Base-by-base conservation (phyloP, 2,113 vertebrate genomes). In the Calidris pygmaea region DNA sequence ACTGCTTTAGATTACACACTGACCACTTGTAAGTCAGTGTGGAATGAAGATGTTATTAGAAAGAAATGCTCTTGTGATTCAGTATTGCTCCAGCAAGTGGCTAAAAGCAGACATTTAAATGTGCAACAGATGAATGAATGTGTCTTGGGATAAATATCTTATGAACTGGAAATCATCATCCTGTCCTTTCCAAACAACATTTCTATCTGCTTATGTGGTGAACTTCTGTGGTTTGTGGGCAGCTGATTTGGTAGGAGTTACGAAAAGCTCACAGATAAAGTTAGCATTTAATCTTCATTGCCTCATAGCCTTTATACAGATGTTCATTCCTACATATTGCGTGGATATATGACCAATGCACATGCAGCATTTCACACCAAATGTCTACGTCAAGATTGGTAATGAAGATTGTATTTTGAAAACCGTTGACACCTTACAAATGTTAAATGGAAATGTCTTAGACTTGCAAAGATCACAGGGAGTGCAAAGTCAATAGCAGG, bases 131-230 rank as follows among this genome's bases (percentile, higher is more conserved):
- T 97, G 95, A 96, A 95, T 92, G 84, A 95, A 92, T 79, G 90
- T 96, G 96, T 95, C 89, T 92, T 92, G 86, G 96, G 92, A 96
- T 95, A 94, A 95, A 93, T 95, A 92, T 68, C 90, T 94, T 87
- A 95, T 27, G 66, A 95, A 95, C 92, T 95, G 94, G n/a, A 95
- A 95, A 93, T 95, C 92, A 92, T 94, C 90, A 87, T 94, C 73
- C 77, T 95, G 89, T 95, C 77, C 37, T 92, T 94, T 96, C 92
- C 89, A 93, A 89, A 89, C 85, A 94, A 89, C 82, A 95, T 93
- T 96, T 97, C 92, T 92, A 19, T 95, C 90, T 95, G 90, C 88
- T 94, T 96, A 94, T 93, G 95, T 92, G 95, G 88, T 92, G 58
- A 96, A 95, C 90, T 94, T 65, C 68, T 93, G 96, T 87, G 96